Base-by-base conservation (phyloP, 2,888 invertebrate genomes). In the Dione vanillae region DNA sequence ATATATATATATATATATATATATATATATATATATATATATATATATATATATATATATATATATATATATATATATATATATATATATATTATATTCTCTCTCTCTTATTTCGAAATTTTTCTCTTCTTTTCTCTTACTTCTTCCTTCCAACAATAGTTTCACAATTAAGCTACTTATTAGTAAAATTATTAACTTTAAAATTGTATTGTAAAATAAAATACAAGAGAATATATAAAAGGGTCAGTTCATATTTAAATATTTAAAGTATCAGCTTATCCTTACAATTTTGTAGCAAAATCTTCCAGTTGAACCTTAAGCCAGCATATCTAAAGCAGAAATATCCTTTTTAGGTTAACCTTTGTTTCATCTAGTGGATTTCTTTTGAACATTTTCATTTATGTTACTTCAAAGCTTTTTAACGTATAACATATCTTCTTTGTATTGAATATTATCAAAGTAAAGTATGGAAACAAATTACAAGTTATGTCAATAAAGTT, bases 261-360 rank as follows among this genome's bases (percentile, higher is more conserved):
- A 56, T 20, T 59, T 43, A 59, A 59, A 41, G 14, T 20, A 40
- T 8, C 10, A 19, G 5, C 43, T 20, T 43, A 43, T 43, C 59
- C 20, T 41, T 56, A 67, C 35, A 56, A 56, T 45, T 12, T 67
- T 19, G 47, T 47, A 49, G 40, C 19, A 37, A 43, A 58, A 67
- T 58, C 67, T 45, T 47, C n/a, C 40, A 58, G 37, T 47, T 45
- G n/a, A 67, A 49, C 58, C 14, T 49, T 58, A 16, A 67, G 67
- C 47, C 40, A 47, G 35, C 37, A 58, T 45, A 45, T 59, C 40
- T 67, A 27, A 35, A 11, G 40, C 14, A 56, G 58, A 67, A 40
- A 67, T n/a, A 59, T 49, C 58, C 47, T 58, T 40, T 58, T 67
- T 12, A n/a, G 58, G 47, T 58, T 67, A 41, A 45, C 43, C 49